Percentiles rank a stretch among this genome's conserved stretches.
Conservation (phyloP, 1,140 invertebrate species). For the Bombus pyrosoma region DNA sequence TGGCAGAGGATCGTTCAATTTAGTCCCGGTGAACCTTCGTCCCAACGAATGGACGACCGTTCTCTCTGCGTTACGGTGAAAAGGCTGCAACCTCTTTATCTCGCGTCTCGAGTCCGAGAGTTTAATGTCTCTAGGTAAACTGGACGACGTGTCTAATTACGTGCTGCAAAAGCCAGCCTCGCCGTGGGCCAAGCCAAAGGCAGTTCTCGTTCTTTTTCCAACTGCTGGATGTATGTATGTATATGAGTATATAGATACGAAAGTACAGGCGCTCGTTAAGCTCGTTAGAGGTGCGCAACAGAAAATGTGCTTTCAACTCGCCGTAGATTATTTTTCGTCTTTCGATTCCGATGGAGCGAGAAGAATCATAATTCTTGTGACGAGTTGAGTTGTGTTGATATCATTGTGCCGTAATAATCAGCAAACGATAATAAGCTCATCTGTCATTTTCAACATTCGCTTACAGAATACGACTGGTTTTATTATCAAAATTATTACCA, state of each 20-base stretch:
- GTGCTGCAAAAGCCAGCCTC: constrained; percentile 59
- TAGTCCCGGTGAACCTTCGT: constrained; percentile 42
- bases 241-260: neutral
- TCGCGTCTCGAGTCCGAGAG: constrained; percentile 61
- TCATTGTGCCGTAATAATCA: no score
- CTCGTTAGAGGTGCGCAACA: neutral
- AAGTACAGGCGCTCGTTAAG: neutral
- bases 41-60: constrained; percentile 43
- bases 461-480: no score
- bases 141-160: constrained; percentile 74
- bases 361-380: no score
- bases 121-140: constrained; percentile 73
- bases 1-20: constrained; percentile 62
- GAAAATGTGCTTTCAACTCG: neutral
- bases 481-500: no score
- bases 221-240: neutral
- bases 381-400: no score
- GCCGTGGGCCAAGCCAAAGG: neutral
- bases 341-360: neutral
- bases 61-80: constrained; percentile 29
- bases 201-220: neutral
- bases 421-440: no score
- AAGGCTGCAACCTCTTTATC: constrained; percentile 45
- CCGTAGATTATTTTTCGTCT: no score
- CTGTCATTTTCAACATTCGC: no score